Evolutionary conservation across 2,797 vertebrate genomes (phyloP).

Genomic region (Malurus leucopterus): DNA sequence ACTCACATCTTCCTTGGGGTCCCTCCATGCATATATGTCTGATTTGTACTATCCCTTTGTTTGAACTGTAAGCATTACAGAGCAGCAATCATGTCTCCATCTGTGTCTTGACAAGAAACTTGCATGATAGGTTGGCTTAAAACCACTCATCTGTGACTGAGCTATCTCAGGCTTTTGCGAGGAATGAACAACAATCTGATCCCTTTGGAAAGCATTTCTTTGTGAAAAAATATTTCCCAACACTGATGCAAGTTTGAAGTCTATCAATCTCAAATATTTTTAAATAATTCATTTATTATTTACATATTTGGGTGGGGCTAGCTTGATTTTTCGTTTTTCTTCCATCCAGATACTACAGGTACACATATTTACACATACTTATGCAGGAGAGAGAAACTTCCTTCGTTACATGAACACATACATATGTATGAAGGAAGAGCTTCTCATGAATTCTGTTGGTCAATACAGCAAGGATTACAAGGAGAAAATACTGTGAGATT

Average conservation of each 20-base stretch:
- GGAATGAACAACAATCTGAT: not conserved
- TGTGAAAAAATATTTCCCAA: not conserved
- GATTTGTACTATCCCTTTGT: slow-evolving; percentile 12
- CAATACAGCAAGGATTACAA: not conserved
- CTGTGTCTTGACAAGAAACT: slow-evolving; percentile 9
- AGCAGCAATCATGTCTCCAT: not conserved
- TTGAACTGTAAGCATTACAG: not conserved
- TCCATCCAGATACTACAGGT: not conserved
- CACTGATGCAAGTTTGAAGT: not conserved
- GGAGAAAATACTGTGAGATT: not conserved
- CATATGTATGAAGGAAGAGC: not conserved
- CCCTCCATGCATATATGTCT: not conserved
- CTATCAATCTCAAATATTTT: not conserved
- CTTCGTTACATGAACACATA: not conserved
- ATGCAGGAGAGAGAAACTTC: not conserved
- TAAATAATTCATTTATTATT: not conserved
- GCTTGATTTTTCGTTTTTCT: not conserved
- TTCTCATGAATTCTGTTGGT: not conserved
- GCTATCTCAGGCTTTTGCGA: not conserved
- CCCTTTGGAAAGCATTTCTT: not conserved
- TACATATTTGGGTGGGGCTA: fast-evolving
- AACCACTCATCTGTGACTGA: not conserved
- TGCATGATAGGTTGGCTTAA: not conserved
- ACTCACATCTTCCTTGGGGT: not conserved
- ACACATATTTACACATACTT: not conserved